Percentiles rank a stretch among this genome's conserved stretches.
These are phyloP conservation scores for Ceratoteleas bidentatus DNA, from an alignment of 1,140 invertebrate genomes.

Conservation along the genomic window DNA sequence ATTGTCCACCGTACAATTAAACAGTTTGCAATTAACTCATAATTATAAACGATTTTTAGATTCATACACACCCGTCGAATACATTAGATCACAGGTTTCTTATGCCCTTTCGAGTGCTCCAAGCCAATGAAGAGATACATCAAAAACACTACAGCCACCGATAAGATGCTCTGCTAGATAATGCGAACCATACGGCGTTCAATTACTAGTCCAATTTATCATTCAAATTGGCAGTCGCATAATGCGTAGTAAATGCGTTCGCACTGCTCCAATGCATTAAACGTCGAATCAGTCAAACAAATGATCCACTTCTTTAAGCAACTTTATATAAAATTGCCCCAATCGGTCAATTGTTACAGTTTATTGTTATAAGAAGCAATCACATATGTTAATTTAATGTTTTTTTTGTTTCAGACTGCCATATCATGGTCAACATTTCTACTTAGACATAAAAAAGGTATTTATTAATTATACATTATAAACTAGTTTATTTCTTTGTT, in stretches of 20 bases:
- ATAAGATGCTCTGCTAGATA: conserved; percentile 48
- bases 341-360: neutral
- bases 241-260: conserved; percentile 22
- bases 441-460: conserved; percentile 21
- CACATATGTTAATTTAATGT: neutral
- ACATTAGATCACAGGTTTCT: conserved; percentile 27
- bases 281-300: conserved; percentile 11
- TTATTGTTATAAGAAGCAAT: conserved; percentile 1
- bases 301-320: too few species aligned
- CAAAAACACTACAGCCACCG: conserved; percentile 32
- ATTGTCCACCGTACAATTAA: conserved; percentile 19
- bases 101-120: conserved; percentile 11
- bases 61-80: conserved; percentile 27
- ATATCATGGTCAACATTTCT: conserved; percentile 16
- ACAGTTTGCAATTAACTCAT: conserved; percentile 22
- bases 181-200: conserved; percentile 34
- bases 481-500: too few species aligned
- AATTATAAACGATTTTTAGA: conserved; percentile 33
- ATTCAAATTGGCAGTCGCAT: conserved; percentile 49
- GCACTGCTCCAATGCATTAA: conserved; percentile 19
- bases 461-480: conserved; percentile 3
- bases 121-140: conserved; percentile 49
- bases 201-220: conserved; percentile 60
- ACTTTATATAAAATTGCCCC: too few species aligned
- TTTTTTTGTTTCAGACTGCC: conserved; percentile 41